Base-by-base conservation (phyloP, 2,888 invertebrate species). In the Xestia rhomboidea region DNA sequence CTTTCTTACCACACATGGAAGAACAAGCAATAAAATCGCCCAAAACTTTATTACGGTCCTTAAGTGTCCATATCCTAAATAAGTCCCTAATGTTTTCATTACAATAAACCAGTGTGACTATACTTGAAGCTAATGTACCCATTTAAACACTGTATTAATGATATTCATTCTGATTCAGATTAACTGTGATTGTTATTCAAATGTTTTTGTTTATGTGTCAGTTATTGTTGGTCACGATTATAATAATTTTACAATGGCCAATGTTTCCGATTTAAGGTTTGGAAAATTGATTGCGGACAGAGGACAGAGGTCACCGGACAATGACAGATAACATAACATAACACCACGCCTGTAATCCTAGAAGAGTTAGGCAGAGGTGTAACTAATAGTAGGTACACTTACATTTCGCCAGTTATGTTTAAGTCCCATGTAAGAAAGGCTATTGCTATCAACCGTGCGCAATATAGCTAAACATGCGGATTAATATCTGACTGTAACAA, bases 21-120 rank as follows among this genome's bases (percentile, higher is more conserved):
- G 24, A 38, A 73, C 75, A 54, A 38, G 44, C 49, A 54, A 80
- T 83, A 54, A 86, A 76, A 86, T 75, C 62, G 60, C 24, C 79
- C 49, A 64, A 82, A 49, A 74, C 69, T 78, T 68, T 57, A 83
- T 66, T 54, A 71, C 62, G n/a, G 49, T 10, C 34, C 34, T 2
- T 2, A 34, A 34, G 34, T 34, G 34, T 34, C 5, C 83, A 63
- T 41, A 75, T 67, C 67, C 73, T 73, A 77, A 82, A 72, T 76
- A 30, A 66, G 46, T n/a, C 13, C 11, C 49, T 62, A 74, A 76
- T 72, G 64, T 51, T 73, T 69, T 49, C 60, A 85, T 78, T 86
- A 77, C 34, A 73, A 63, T 63, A 44, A 38, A 75, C 30, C 71
- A 73, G 67, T 73, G 15, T 15, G 8, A 1, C 69, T 41, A 75